These are phyloP conservation scores for Enteromius argenteus DNA, from an alignment of 2,797 vertebrate species.

Conservation along the genomic window DNA sequence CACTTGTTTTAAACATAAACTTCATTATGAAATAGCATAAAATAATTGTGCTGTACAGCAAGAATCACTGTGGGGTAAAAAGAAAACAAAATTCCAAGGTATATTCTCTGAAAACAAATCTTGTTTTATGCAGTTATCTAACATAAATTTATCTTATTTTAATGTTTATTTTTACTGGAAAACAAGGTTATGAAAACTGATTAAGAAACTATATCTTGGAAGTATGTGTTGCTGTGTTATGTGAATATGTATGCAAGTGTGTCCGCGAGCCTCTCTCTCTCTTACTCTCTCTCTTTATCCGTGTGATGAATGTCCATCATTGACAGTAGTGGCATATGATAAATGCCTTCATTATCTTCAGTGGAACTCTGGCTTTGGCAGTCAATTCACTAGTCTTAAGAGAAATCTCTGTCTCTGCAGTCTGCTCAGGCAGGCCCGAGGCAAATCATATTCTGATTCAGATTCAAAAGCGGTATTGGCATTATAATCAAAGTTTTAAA, in stretches of 20 bases:
- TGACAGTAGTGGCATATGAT: conserved; percentile 82
- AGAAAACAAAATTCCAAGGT: not conserved
- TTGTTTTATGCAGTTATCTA: not conserved
- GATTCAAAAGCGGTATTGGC: not conserved
- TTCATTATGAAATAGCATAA: not conserved
- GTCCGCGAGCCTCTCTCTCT: not conserved
- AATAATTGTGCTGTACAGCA: not conserved
- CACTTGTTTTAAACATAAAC: not conserved
- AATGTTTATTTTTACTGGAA: not conserved
- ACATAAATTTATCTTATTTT: not conserved
- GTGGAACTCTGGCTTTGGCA: conserved; percentile 71
- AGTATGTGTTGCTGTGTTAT: not conserved
- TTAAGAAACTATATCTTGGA: not conserved
- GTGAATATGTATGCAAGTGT: not conserved
- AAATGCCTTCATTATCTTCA: conserved; percentile 87
- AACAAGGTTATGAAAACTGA: not conserved
- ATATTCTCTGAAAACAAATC: not conserved
- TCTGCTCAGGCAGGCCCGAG: conserved; percentile 53
- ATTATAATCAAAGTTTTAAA: conserved; percentile 21
- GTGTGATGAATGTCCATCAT: conserved; percentile 64
- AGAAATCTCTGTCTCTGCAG: conserved; percentile 73
- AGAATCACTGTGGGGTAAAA: not conserved
- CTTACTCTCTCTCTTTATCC: not conserved
- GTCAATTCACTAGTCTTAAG: conserved; percentile 71
- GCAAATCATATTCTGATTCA: conserved; percentile 21